Evolutionary conservation across 2,113 vertebrate species (phyloP), one percentile per base, ranked within the genome.

Genomic region (Spermophilus dauricus): DNA sequence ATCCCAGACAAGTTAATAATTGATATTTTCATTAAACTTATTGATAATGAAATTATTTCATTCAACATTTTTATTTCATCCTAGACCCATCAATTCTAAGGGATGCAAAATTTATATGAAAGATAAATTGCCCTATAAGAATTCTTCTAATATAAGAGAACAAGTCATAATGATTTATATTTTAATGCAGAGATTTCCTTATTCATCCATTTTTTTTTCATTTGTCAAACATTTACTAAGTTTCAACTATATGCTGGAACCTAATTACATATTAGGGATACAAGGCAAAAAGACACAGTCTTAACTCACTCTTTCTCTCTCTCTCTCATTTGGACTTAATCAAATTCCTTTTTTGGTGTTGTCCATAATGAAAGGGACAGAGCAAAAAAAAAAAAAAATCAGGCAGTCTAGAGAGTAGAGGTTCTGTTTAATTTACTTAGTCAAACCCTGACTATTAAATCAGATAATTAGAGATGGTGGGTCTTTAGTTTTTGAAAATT

Each of bases 21-120:
- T 86, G 77, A 97, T 86, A 45, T 86, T 78, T 61, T 81, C 67
- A 86, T 95, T 93, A 95, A 95, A 65, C 14, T 69, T 93, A 93
- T 34, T 90, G 91, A 45, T 94, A 96, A 95, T 90, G 34, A 90
- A 93, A 65, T 81, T 53, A 96, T 82, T 93, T 94, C 63, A 69
- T 82, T 96, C 56, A 88, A 82, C 13, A 85, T 94, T 94, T 96
- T 91, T 75, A 89, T 93, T 97, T 96, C 30, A 91, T 93, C 14
- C 67, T 81, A 93, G 91, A 61, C 37, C 10, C 61, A 86, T 97
- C 81, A 86, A 73, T 96, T 93, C 42, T 24, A 78, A 95, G 32
- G 77, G 72, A 95, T 91, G 65, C 37, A 97, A 95, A 91, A 94
- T 97, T 91, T 85, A 86, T 94, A 39, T 91, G 95, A 89, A 84